Evolutionary conservation across 2,888 invertebrate genomes (phyloP), one percentile per base, ranked within the genome.

Genomic region (Phengaris alcon): DNA sequence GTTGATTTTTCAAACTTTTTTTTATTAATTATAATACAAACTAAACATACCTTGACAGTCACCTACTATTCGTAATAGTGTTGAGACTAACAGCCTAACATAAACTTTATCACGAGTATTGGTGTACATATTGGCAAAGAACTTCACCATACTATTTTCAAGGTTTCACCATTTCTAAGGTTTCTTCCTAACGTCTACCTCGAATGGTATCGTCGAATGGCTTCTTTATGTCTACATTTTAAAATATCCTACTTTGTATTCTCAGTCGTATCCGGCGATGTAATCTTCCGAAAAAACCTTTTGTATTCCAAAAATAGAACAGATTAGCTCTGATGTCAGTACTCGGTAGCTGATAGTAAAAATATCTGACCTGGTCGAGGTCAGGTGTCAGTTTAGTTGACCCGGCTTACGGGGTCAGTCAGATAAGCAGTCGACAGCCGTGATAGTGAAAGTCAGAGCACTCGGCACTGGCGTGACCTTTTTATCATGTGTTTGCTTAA

Each of bases 391-490:
- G 64, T 64, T 64, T 64, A 44, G 35, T 12, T 64, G 64, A 35
- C 64, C 64, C 44, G 64, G 35, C 64, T 64, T 48, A 73, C 73
- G 68, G 68, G 68, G 73, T 64, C 68, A 22, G 15, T 12, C 46
- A 68, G 13, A 54, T 55, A 13, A 68, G 75, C 73, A 73, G 73
- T 55, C 46, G n/a, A 15, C 44, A 35, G 13, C 68, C 68, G 73
- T 73, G 75, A 75, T 73, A 75, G 75, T 73, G 75, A 75, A 74
- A 75, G 75, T 75, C 73, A 68, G 54, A 73, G 4, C 73, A 55
- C 22, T 15, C 5, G 3, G n/a, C 44, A 10, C 15, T n/a, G 9
- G 35, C 64, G 64, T 59, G 59, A 59, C 64, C 44, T 64, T 57
- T 48, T 57, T 15, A 59, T 59, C 64, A 10, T 64, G 13, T 44